phyloP scores from a whole-genome alignment of 2,888 invertebrate species.

The Drosophila greeni region DNA sequence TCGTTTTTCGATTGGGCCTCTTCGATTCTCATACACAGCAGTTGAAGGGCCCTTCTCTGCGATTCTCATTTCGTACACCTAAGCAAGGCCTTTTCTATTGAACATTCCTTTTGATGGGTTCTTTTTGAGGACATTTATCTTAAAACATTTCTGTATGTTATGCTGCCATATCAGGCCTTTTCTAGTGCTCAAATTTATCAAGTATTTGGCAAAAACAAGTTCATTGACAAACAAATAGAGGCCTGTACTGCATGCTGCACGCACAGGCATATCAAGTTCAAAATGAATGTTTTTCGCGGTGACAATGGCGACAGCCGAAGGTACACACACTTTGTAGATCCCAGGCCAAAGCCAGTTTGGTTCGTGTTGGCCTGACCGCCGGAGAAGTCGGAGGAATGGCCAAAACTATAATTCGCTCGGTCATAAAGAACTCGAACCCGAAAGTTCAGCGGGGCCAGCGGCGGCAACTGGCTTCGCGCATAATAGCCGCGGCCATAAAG shows the following conservation, averaged over 20 bases:
- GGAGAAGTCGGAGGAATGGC: slow-evolving; percentile 1
- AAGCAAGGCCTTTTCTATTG: too few species aligned
- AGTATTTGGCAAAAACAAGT: neutral
- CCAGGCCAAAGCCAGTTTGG: slow-evolving; percentile 3
- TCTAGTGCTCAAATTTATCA: neutral
- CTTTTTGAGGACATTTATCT: too few species aligned
- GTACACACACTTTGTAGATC: slow-evolving; percentile 6
- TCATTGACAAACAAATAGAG: slow-evolving; percentile 4
- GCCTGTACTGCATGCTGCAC: slow-evolving; percentile 52
- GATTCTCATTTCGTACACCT: too few species aligned
- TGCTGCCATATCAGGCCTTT: neutral
- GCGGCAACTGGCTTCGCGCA: slow-evolving; percentile 8
- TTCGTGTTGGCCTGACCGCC: slow-evolving; percentile 7
- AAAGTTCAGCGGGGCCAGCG: slow-evolving; percentile 16
- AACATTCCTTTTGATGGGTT: too few species aligned
- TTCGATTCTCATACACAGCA: too few species aligned
- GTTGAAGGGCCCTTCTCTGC: too few species aligned
- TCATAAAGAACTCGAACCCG: slow-evolving; percentile 25
- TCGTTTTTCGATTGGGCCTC: neutral
- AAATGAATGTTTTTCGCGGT: slow-evolving; percentile 47
- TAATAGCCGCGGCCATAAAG: slow-evolving; percentile 5
- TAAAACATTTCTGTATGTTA: too few species aligned
- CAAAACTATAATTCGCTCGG: slow-evolving; percentile 31
- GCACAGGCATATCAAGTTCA: slow-evolving; percentile 65
- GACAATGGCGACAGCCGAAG: slow-evolving; percentile 34